These are phyloP conservation scores for Pilophorus perplexus DNA, from an alignment of 2,888 invertebrate genomes.

Conservation along the genomic window DNA sequence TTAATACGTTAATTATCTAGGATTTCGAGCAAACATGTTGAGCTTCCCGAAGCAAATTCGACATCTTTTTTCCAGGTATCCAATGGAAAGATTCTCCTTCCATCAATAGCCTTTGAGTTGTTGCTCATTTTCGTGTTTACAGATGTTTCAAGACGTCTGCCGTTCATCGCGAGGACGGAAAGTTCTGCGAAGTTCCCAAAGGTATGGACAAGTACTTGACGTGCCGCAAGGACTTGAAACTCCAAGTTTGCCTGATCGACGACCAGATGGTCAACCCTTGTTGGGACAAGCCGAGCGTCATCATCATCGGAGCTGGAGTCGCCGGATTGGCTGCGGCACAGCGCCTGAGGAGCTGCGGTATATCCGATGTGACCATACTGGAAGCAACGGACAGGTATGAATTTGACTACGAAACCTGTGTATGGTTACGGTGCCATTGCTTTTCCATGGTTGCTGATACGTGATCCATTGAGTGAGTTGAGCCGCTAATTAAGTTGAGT, in stretches of 20 bases:
- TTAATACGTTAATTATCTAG: too few relatives aligned
- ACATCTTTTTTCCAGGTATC: too few relatives aligned
- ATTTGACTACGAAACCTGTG: too few relatives aligned
- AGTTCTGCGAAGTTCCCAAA: slow-evolving; percentile 18
- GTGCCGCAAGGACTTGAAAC: slow-evolving; percentile 36
- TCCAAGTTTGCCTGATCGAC: slow-evolving; percentile 40
- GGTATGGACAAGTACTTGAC: slow-evolving; percentile 35
- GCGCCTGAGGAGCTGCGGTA: slow-evolving; percentile 68
- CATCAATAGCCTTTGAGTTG: too few relatives aligned
- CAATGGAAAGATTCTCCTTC: too few relatives aligned
- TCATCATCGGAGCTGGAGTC: slow-evolving; percentile 76
- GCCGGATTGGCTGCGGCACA: slow-evolving; percentile 78
- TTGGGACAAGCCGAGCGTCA: slow-evolving; percentile 64
- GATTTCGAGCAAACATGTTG: too few relatives aligned
- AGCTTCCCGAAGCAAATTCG: too few relatives aligned
- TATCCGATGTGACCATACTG: slow-evolving; percentile 67
- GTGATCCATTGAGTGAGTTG: too few relatives aligned
- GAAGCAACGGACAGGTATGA: slow-evolving; percentile 66
- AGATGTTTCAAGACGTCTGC: slow-evolving; percentile 3
- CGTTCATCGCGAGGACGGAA: background rate
- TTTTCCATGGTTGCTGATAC: too few relatives aligned
- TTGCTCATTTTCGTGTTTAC: background rate
- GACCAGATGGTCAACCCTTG: slow-evolving; percentile 41
- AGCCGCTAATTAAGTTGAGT: too few relatives aligned
- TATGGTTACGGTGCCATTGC: too few relatives aligned